Evolutionary conservation across 2,113 vertebrate species (phyloP), one percentile per base, ranked within the genome.

Genomic region (Prinia subflava): DNA sequence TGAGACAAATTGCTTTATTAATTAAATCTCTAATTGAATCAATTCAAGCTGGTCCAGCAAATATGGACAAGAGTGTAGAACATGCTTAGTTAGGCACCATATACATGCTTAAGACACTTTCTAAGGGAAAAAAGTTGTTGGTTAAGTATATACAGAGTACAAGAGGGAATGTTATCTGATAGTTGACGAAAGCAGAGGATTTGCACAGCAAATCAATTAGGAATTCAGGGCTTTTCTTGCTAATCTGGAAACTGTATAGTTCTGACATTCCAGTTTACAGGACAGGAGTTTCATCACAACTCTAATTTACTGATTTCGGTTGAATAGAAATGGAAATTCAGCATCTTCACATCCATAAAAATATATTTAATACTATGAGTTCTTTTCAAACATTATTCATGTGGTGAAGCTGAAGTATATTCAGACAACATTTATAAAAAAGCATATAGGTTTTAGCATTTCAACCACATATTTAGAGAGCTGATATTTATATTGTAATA

Each of bases 81-180:
- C 1, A 7, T 64, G 23, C 4, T 73, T 73, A 39, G 8, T 46
- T 46, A 69, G 30, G 8, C 16, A 68, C 10, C 17, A 37, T n/a
- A 15, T 22, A 21, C 0, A 0, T 57, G 28, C 9, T 71, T 57
- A 57, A 11, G 4, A 27, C 8, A 75, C 14, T 63, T 75, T 44
- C 9, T 30, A 68, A 35, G n/a, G 4, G 33, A 52, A 67, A 64
- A 68, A 68, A 56, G 11, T 44, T 79, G 5, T 16, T 53, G 7
- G 12, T 25, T 69, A 55, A 64, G 12, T 42, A 46, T 3, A 25
- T 41, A 82, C 73, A 62, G 17, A 59, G 20, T 31, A 23, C 13
- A 33, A 57, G 39, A 71, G 15, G 1, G 5, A 71, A 31, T 78
- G 28, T 73, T 81, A 33, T 24, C 27, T 49, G 8, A 33, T 12